These are phyloP conservation scores for Lycaon pictus DNA, from an alignment of 2,113 vertebrate species.

Conservation along the genomic window DNA sequence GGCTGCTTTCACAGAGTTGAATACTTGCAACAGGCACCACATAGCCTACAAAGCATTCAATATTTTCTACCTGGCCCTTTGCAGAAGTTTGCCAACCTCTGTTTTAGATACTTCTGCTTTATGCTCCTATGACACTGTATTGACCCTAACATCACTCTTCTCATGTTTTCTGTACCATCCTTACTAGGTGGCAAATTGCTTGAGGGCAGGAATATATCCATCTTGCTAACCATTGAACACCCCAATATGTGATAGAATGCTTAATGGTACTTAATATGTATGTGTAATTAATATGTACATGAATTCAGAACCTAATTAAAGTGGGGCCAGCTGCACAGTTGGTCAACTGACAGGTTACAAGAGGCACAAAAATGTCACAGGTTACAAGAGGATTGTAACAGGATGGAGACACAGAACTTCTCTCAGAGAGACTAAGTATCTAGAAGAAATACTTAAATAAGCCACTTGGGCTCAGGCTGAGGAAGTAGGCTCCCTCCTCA, in stretches of 20 bases:
- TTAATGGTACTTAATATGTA: not conserved
- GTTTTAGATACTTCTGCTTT: not conserved
- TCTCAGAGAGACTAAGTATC: not conserved
- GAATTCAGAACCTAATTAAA: not conserved
- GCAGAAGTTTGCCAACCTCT: not conserved
- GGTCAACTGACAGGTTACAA: not conserved
- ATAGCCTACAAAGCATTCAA: not conserved
- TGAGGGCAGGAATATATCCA: not conserved
- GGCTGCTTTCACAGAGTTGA: not conserved
- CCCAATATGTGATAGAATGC: accelerated
- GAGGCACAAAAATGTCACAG: not conserved
- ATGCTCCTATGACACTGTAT: not conserved
- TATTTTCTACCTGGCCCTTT: not conserved
- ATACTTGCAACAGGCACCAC: not conserved
- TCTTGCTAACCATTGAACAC: not conserved
- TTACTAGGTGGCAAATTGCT: not conserved
- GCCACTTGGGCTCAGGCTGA: not conserved
- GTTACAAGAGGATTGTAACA: not conserved
- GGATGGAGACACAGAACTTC: not conserved
- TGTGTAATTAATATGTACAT: not conserved
- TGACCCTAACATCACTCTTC: not conserved
- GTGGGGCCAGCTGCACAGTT: not conserved
- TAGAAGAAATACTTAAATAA: not conserved
- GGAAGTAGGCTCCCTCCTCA: not conserved
- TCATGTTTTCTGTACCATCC: not conserved